phyloP scores from a whole-genome alignment of 2,888 invertebrate genomes.

The Megalurothrips usitatus region DNA sequence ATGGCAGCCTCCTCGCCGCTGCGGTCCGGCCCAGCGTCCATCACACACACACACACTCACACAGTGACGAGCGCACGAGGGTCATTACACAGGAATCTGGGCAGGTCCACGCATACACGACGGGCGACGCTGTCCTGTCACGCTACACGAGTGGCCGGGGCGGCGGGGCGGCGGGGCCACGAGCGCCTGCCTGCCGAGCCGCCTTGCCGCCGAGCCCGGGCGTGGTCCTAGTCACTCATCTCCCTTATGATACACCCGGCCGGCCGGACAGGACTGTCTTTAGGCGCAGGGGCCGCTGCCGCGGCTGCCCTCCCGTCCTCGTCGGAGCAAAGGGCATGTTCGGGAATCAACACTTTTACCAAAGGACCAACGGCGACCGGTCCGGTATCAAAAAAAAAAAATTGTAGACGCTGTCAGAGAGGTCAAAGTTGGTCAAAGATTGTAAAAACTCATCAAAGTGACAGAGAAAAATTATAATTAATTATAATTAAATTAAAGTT shows the following conservation, averaged over 20 bases:
- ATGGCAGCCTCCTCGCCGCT: not conserved
- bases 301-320: not conserved
- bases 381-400: no score
- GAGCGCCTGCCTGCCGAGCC: no score
- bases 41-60: not conserved
- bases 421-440: no score
- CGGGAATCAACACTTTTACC: not conserved
- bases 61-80: constrained; percentile 1
- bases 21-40: constrained; percentile 16
- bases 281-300: not conserved
- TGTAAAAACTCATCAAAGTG: no score
- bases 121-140: not conserved
- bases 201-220: no score
- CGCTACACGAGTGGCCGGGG: not conserved
- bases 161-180: not conserved
- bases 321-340: constrained; percentile 4
- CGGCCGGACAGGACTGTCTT: not conserved
- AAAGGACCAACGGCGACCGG: not conserved
- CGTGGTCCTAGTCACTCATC: not conserved
- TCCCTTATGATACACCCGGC: constrained; percentile 2
- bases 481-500: no score
- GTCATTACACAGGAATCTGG: constrained; percentile 26
- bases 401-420: no score
- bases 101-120: constrained; percentile 7
- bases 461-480: no score